Evolutionary conservation across 2,113 vertebrate genomes (phyloP).

Genomic region (Zosterops borbonicus): DNA sequence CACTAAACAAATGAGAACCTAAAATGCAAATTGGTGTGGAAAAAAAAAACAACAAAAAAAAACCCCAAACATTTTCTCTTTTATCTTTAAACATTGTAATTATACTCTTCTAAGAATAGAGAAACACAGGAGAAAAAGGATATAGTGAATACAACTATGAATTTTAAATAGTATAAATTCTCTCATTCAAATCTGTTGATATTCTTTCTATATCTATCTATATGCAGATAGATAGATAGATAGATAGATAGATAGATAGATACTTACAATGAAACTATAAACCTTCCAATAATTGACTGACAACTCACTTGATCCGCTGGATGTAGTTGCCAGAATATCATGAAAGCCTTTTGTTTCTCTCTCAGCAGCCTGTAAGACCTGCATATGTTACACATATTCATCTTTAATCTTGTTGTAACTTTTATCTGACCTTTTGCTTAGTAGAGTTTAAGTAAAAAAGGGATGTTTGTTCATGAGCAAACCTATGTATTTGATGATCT

Average conservation of each 20-base stretch:
- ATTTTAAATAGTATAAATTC: not conserved
- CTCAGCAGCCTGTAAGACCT: not conserved
- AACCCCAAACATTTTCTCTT: not conserved
- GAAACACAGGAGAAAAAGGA: not conserved
- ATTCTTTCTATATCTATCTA: not conserved
- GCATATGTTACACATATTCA: not conserved
- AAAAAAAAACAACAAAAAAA: not conserved
- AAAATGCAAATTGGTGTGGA: not conserved
- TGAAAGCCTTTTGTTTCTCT: not conserved
- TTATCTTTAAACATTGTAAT: not conserved
- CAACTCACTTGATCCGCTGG: not conserved
- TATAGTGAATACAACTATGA: not conserved
- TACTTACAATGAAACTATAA: not conserved
- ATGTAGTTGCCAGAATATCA: not conserved
- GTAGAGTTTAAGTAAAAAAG: not conserved
- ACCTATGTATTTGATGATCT: not conserved
- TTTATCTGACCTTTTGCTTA: not conserved
- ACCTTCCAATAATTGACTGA: not conserved
- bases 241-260: not conserved
- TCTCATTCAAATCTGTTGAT: not conserved
- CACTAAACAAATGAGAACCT: not conserved
- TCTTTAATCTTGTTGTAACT: not conserved
- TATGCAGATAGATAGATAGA: not conserved
- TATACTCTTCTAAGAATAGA: not conserved
- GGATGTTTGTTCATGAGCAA: not conserved